These are phyloP conservation scores for Mellilla xanthometata DNA, from an alignment of 2,888 invertebrate genomes.

Conservation along the genomic window DNA sequence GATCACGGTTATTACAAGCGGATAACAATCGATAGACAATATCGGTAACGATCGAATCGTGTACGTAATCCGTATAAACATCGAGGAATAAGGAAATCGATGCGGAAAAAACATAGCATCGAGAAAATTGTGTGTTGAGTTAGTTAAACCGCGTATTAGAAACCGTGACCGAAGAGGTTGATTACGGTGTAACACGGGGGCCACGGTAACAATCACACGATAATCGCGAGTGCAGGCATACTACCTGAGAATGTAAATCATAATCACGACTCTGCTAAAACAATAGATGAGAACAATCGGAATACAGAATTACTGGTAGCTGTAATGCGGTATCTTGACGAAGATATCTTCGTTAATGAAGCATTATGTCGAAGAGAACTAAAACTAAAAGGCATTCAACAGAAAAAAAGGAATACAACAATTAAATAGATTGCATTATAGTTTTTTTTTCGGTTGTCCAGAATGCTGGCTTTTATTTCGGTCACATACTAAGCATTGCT, in stretches of 20 bases:
- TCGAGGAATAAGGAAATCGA: conserved; percentile 19
- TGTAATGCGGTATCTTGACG: background rate
- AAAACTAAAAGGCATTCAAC: too few relatives aligned
- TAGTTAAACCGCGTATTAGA: conserved; percentile 33
- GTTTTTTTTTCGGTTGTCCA: too few relatives aligned
- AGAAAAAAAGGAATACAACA: too few relatives aligned
- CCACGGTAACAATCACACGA: conserved; percentile 43
- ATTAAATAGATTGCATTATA: too few relatives aligned
- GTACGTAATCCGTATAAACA: background rate
- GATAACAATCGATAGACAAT: conserved; percentile 6
- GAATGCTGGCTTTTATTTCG: too few relatives aligned
- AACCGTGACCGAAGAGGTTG: conserved; percentile 46
- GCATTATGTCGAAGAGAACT: background rate
- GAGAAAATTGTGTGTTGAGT: conserved; percentile 25
- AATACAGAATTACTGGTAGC: conserved; percentile 13
- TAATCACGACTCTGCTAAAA: conserved; percentile 35
- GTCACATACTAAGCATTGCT: too few relatives aligned
- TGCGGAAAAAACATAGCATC: conserved; percentile 20
- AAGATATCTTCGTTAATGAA: background rate
- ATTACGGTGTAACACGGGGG: conserved; percentile 41
- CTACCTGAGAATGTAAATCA: conserved; percentile 35
- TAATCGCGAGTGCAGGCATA: conserved; percentile 37
- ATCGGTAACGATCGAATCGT: conserved; percentile 17
- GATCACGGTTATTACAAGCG: background rate
- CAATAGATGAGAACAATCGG: conserved; percentile 24